Evolutionary conservation across 2,113 vertebrate species (phyloP).

Genomic region (Ailurus styani): DNA sequence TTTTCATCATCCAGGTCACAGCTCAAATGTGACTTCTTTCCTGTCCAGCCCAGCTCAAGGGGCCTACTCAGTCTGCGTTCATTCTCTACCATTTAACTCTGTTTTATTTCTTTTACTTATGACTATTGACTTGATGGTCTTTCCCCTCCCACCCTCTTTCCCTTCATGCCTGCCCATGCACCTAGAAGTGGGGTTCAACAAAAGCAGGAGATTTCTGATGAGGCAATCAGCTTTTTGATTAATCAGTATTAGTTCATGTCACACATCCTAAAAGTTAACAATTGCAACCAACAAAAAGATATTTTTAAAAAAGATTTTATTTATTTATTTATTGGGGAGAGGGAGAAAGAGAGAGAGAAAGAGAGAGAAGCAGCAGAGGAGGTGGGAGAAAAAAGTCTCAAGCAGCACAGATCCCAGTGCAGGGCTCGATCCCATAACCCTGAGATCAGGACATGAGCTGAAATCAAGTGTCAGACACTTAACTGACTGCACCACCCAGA

Average conservation of each 20-base stretch:
- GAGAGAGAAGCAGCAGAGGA: too few relatives aligned
- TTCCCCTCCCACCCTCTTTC: not conserved
- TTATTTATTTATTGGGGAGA: too few relatives aligned
- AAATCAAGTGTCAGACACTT: too few relatives aligned
- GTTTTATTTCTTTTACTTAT: not conserved
- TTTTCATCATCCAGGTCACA: not conserved
- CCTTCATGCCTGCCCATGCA: fast-evolving
- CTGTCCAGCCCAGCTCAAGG: not conserved
- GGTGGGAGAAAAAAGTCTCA: too few relatives aligned
- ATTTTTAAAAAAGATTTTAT: too few relatives aligned
- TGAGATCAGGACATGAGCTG: too few relatives aligned
- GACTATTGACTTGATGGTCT: not conserved
- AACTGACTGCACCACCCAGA: too few relatives aligned
- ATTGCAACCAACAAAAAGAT: not conserved
- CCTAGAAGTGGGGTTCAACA: not conserved
- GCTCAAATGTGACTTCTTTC: not conserved
- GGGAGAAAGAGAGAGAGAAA: too few relatives aligned
- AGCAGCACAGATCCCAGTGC: too few relatives aligned
- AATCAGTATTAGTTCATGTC: not conserved
- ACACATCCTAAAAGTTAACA: not conserved
- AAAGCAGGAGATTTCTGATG: not conserved
- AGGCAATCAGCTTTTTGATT: not conserved
- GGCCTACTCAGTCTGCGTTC: not conserved
- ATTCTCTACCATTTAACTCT: not conserved
- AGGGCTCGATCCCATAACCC: too few relatives aligned